A percentile compares a stretch with the other conserved stretches of the same genome.
Evolutionary conservation across 1,140 invertebrate species (phyloP).

Genomic region (Zaprionus gabonicus): DNA sequence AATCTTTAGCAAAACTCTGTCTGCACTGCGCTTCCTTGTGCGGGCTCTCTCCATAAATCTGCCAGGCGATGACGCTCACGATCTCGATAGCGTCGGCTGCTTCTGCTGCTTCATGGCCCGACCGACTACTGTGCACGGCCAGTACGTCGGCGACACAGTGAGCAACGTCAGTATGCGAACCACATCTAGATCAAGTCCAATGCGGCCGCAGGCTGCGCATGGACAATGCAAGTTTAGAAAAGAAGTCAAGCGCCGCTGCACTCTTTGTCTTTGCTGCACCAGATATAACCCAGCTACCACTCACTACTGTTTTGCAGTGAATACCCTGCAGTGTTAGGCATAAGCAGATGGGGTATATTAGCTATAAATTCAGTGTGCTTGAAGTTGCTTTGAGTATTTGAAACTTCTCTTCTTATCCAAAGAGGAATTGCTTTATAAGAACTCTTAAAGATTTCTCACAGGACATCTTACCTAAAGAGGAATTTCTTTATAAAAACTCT

Average conservation of each 20-base stretch:
- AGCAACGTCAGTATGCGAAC: conserved; percentile 1
- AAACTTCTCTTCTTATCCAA: too few relatives aligned
- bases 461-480: too few relatives aligned
- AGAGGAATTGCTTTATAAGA: background rate
- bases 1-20: conserved; percentile 38
- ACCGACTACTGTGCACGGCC: conserved; percentile 47
- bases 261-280: conserved; percentile 44
- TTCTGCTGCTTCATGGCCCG: background rate
- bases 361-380: background rate
- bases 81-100: conserved; percentile 38
- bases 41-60: conserved; percentile 35
- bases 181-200: conserved; percentile 58
- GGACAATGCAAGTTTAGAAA: conserved; percentile 56
- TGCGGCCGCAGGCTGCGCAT: conserved; percentile 50
- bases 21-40: conserved; percentile 4
- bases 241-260: conserved; percentile 65
- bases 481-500: background rate
- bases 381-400: background rate
- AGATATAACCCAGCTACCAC: conserved; percentile 18
- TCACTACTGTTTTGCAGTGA: conserved; percentile 17
- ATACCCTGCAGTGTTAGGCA: background rate
- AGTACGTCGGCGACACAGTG: background rate
- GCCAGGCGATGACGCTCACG: conserved; percentile 40
- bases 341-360: conserved; percentile 3
- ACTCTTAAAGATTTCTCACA: background rate